Conservation (phyloP, 2,113 vertebrate genomes). For the Tringa solitaria region DNA sequence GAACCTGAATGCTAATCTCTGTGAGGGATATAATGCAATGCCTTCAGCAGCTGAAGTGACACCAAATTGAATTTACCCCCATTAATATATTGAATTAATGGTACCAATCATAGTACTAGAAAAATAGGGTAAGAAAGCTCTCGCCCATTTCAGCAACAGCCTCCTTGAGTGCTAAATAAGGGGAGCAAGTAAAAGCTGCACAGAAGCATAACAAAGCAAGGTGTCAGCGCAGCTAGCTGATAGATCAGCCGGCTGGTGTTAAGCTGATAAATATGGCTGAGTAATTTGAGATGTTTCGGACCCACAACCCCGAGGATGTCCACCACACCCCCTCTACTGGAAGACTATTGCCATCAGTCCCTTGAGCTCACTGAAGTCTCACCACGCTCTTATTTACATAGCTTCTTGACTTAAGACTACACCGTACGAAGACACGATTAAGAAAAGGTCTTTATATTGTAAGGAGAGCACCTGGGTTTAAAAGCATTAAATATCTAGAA, state of each 20-base stretch:
- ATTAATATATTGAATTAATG: background rate
- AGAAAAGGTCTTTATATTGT: background rate
- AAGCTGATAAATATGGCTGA: slow-evolving; percentile 80
- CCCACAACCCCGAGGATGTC: slow-evolving; percentile 69
- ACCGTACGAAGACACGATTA: background rate
- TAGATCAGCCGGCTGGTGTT: slow-evolving; percentile 74
- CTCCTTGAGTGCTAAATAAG: background rate
- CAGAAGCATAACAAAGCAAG: slow-evolving; percentile 13
- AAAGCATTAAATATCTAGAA: background rate
- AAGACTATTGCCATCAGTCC: slow-evolving; percentile 38
- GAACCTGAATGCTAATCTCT: background rate
- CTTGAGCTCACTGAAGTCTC: background rate
- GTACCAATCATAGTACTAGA: background rate
- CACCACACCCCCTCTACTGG: slow-evolving; percentile 75
- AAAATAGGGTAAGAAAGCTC: background rate
- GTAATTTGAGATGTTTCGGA: slow-evolving; percentile 78
- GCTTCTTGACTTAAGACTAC: background rate
- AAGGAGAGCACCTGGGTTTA: background rate
- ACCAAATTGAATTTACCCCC: background rate
- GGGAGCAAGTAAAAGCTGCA: background rate
- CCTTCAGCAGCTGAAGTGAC: background rate
- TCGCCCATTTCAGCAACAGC: background rate
- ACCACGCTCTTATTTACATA: background rate
- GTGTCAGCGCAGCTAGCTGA: background rate
- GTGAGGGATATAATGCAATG: background rate